phyloP scores from a whole-genome alignment of 35 echinoderm and acorn worm species.

The Lytechinus variegatus region DNA sequence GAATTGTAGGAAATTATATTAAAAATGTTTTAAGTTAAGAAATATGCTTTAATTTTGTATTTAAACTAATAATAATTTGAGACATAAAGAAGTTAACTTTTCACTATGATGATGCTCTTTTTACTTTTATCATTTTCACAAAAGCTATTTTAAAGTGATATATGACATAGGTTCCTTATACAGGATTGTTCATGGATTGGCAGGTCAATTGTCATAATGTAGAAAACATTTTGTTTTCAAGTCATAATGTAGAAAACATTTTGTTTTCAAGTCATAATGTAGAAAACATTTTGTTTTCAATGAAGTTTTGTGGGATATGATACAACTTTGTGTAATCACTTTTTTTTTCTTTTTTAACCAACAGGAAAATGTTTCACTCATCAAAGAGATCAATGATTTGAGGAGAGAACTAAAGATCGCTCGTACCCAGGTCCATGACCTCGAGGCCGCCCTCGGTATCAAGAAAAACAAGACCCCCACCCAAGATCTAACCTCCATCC shows the following conservation, averaged over 20 bases:
- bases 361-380: constrained; percentile 97
- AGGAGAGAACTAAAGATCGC: constrained; percentile 95
- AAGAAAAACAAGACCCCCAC: constrained; percentile 78
- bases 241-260: no score
- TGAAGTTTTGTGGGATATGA: not conserved
- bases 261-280: no score
- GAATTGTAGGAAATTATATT: no score
- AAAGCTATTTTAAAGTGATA: not conserved
- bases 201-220: no score
- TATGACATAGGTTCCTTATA: not conserved
- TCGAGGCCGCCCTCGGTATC: constrained; percentile 96
- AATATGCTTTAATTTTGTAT: no score
- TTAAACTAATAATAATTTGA: no score
- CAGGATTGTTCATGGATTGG: no score
- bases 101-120: no score
- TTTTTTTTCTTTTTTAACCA: not conserved
- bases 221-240: no score
- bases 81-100: no score
- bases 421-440: constrained; percentile 93
- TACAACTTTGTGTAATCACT: not conserved
- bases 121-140: not conserved
- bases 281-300: no score
- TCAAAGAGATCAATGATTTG: constrained; percentile 99
- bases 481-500: constrained; percentile 38
- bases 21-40: no score